Percentiles rank a stretch among this genome's conserved stretches.
Evolutionary conservation across 2,113 vertebrate species (phyloP).

Genomic region (Platycercus adscitus): DNA sequence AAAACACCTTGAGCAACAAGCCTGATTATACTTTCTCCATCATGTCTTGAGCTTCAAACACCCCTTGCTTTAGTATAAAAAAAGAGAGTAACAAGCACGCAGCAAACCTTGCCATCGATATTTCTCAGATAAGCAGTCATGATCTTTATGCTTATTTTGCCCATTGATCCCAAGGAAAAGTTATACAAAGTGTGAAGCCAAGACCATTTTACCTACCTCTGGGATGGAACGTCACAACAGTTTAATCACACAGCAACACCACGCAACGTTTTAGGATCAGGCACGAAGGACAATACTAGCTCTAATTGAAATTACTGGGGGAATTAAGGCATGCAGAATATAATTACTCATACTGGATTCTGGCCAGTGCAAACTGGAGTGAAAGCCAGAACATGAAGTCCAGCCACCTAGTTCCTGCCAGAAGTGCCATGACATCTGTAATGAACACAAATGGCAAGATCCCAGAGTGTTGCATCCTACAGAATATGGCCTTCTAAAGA

Average conservation of each 20-base stretch:
- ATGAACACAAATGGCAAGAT: constrained; percentile 9
- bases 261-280: neutral
- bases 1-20: constrained; percentile 44
- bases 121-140: neutral
- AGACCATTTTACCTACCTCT: constrained; percentile 34
- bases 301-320: constrained; percentile 52
- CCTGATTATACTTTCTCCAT: constrained; percentile 5
- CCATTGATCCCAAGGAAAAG: constrained; percentile 12
- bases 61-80: neutral
- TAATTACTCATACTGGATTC: constrained; percentile 46
- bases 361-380: constrained; percentile 46
- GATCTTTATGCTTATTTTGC: neutral
- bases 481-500: neutral
- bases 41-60: neutral
- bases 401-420: constrained; percentile 46
- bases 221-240: neutral
- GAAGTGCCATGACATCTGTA: constrained; percentile 28
- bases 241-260: constrained; percentile 26
- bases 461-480: neutral
- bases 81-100: neutral
- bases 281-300: constrained; percentile 10
- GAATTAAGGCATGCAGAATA: constrained; percentile 55
- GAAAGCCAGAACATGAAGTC: constrained; percentile 51
- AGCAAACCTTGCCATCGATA: neutral
- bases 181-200: neutral